Evolutionary conservation across 2,888 invertebrate species (phyloP), one percentile per base, ranked within the genome.

Genomic region (Noctua janthe): DNA sequence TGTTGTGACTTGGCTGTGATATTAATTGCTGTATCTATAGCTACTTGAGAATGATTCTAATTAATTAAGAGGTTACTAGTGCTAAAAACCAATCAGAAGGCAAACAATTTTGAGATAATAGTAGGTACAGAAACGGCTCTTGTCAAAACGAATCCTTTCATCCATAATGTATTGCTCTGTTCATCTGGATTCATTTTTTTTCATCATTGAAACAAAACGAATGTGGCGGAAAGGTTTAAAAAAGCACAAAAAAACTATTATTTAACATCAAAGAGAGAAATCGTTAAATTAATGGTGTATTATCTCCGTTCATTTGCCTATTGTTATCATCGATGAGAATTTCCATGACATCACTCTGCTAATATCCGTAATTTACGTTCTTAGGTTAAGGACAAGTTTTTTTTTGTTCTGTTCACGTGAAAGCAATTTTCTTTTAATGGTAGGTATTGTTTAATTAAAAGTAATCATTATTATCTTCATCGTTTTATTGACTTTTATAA

Each of bases 221-320:
- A 43, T 62, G 10, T n/a, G 2, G 23, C 17, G 35, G 13, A 62
- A 64, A 23, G n/a, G 5, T 72, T n/a, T 71, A 2, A 47, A 29
- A 74, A 56, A 17, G 29, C 29, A 56, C 3, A 47, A 67, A 66
- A 39, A 66, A 66, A 23, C 20, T 56, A 4, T 56, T 29, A 49
- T 71, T 51, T n/a, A 39, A n/a, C 54, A 35, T 69, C 13, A 39
- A 72, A 76, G 39, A 85, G 78, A 81, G 89, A 89, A 89, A 89
- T 75, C 79, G 29, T 62, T 80, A 64, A 80, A 84, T 76, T 81
- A 23, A 77, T 83, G 79, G 81, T 66, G 56, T 59, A 76, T 76
- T 79, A 78, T 74, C 70, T 77, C 7, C 17, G 66, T 80, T 80
- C 70, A 89, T 87, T 89, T 89, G 75, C 85, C 80, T 89, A 87